Conservation (phyloP, 1,140 invertebrate genomes). For the Zaprionus gabonicus region DNA sequence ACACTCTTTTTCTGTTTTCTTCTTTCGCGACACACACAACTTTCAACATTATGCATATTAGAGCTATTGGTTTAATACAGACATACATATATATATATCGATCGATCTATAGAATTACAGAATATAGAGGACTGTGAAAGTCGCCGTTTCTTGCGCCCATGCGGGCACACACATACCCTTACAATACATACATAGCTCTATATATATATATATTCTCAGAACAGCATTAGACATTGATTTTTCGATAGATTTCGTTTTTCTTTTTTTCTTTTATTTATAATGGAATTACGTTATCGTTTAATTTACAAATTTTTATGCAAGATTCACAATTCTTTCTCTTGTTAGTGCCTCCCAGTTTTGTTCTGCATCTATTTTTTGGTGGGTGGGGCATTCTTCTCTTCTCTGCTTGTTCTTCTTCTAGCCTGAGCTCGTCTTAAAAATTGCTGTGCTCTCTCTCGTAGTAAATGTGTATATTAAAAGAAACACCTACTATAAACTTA, state of each 20-base stretch:
- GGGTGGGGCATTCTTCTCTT: constrained; percentile 16
- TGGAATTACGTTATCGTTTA: constrained; percentile 78
- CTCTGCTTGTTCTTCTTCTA: constrained; percentile 1
- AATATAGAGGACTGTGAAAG: constrained; percentile 26
- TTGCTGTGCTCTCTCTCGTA: constrained; percentile 36
- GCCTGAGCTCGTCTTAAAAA: constrained; percentile 34
- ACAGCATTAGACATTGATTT: constrained; percentile 34
- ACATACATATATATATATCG: neutral
- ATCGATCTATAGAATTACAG: constrained; percentile 31
- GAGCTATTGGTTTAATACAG: constrained; percentile 26
- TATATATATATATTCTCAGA: constrained; percentile 2
- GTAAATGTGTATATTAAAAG: constrained; percentile 63
- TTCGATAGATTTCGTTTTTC: constrained; percentile 21
- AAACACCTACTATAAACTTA: constrained; percentile 79
- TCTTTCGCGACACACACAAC: constrained; percentile 23
- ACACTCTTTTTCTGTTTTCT: constrained; percentile 38
- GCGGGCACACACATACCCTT: neutral
- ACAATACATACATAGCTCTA: constrained; percentile 20
- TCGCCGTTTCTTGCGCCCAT: constrained; percentile 7
- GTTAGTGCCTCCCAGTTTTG: constrained; percentile 13
- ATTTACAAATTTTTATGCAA: constrained; percentile 71
- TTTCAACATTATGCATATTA: constrained; percentile 43
- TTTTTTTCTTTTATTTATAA: constrained; percentile 72
- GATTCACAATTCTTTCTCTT: constrained; percentile 45
- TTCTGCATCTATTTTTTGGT: constrained; percentile 16